Base-by-base conservation (phyloP, 2,113 vertebrate species). In the Lepisosteus osseus region DNA sequence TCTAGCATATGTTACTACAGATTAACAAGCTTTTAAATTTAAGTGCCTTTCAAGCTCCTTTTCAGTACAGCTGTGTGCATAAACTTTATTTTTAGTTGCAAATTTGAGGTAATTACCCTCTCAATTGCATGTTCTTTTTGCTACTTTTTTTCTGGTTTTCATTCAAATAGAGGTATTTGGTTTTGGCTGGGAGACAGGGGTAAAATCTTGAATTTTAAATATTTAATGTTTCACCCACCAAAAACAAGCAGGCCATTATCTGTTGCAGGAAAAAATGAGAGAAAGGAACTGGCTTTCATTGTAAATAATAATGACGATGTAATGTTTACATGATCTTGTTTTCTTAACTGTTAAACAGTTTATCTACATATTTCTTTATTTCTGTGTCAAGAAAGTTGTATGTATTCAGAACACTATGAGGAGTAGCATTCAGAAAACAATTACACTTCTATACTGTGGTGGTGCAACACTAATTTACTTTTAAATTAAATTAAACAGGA, bases 221-320 rank as follows among this genome's bases (percentile, higher is more conserved):
- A 88, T 90, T 88, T 86, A 84, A 65, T 45, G 78, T 72, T 42
- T 74, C 80, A 89, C 47, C 84, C 85, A 87, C 86, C 74, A 87
- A 80, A 90, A 89, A 86, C 65, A 80, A 87, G 88, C 29, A 29
- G 29, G 89, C 89, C 87, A 88, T 90, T 87, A 89, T 89, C 85
- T 90, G 88, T 86, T 91, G 88, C 89, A 82, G 84, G 57, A 74
- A 72, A 77, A 77, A 29, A 67, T 57, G 14, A 54, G 69, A 71
- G 56, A 45, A 43, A 55, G 47, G 17, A 61, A 69, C 63, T 78
- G 59, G 55, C 43, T 59, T 77, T 75, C 68, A 59, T 83, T 84
- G 66, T 59, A 84, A 81, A 88, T 88, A 72, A 45, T 67, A 72
- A 75, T 72, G 76, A 81, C 77, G 76, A 81, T 82, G 78, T 83